These are phyloP conservation scores for Thripadectes ignobilis DNA, from an alignment of 2,797 vertebrate genomes.

Conservation along the genomic window DNA sequence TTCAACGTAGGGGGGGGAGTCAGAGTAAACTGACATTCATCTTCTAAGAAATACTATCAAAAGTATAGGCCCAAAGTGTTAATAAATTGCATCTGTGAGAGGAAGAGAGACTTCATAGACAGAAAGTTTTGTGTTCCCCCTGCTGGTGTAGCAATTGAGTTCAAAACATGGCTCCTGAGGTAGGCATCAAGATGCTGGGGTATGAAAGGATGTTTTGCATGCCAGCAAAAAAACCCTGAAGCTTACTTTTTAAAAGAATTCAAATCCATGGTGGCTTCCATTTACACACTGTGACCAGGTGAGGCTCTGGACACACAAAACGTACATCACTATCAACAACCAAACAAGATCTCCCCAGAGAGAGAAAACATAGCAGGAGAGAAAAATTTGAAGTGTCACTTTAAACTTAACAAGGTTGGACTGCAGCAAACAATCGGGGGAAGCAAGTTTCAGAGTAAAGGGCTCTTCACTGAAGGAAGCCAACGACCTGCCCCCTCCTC, in stretches of 20 bases:
- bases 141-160: constrained; percentile 67
- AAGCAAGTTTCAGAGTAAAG: constrained; percentile 52
- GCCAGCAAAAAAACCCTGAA: background rate
- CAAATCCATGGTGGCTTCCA: background rate
- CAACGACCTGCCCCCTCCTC: background rate
- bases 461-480: constrained; percentile 53
- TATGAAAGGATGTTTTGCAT: background rate
- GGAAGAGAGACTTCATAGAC: background rate
- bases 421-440: constrained; percentile 46
- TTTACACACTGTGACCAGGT: background rate
- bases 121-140: constrained; percentile 69
- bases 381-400: constrained; percentile 45
- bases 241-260: background rate
- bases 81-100: background rate
- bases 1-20: background rate
- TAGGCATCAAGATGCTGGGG: background rate
- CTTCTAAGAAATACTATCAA: background rate
- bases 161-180: constrained; percentile 35
- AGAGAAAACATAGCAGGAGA: background rate
- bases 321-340: background rate
- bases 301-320: background rate
- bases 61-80: background rate
- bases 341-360: background rate
- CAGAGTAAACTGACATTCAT: background rate
- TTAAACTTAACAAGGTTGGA: constrained; percentile 46